Evolutionary conservation across 2,888 invertebrate genomes (phyloP), one percentile per base, ranked within the genome.

Genomic region (Hemaris fuciformis): DNA sequence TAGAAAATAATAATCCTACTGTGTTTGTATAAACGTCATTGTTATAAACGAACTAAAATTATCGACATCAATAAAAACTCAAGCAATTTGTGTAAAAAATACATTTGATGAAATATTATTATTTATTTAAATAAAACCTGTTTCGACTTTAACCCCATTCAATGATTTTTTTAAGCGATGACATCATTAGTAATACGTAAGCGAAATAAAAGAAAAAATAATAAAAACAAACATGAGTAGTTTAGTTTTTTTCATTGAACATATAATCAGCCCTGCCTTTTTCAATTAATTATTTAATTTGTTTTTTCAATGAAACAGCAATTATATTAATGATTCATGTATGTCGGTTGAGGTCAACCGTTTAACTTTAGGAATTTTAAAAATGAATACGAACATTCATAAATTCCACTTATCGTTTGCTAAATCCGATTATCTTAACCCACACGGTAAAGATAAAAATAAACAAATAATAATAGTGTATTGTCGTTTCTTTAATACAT

Each of bases 301-400:
- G n/a, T 27, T 25, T 57, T 53, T 57, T 61, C 56, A 57, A 61
- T 57, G 41, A 46, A 20, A 45, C 56, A 20, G 61, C 45, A 31
- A n/a, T 46, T 66, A 62, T 64, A 65, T 53, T 45, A 53, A 27
- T 53, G 8, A 18, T 15, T 64, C 60, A 43, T 60, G 23, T 64
- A 74, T 68, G 45, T 76, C 63, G 75, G 76, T 76, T 74, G 78
- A 78, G 78, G 78, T 65, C 72, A 63, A 5, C 57, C 31, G 31
- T 62, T 57, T 13, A 61, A 59, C 41, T 15, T 31, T 59, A 23
- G 38, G 53, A 23, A 23, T 41, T 53, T 41, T 38, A 20, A 41
- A 22, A 25, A 31, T 38, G 23, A 10, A 22, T 3, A 23, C 38
- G 31, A 46, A 45, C 22, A 13, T 20, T 34, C 41, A 48, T 18